Evolutionary conservation across 2,113 vertebrate species (phyloP), one percentile per base, ranked within the genome.

Genomic region (Lophura nycthemera): DNA sequence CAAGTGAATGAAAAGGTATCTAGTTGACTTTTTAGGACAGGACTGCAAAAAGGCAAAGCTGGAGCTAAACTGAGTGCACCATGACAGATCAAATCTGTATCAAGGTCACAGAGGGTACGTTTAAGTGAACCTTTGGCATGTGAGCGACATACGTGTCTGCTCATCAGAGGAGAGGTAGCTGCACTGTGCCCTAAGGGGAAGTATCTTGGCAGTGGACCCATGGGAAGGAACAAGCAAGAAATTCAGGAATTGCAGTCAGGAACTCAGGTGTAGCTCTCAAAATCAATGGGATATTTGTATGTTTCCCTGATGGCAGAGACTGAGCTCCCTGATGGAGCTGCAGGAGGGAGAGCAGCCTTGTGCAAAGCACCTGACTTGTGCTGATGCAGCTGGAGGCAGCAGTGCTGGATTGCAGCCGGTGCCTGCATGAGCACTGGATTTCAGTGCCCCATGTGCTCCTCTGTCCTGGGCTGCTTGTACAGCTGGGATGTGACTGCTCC

Each of bases 21-120:
- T 96, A 73, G 86, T 74, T 95, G 95, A 73, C 91, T 96, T 93
- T 96, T 91, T 30, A 95, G 94, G 95, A 88, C 84, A 93, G 94
- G 93, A 13, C 82, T 90, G 92, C 69, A 79, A 71, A 90, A 79
- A 96, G 94, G 92, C 78, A 67, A 65, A 76, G 48, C 30, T n/a
- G 89, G 90, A 85, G 74, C 88, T 81, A 15, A 85, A 4, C 56
- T 30, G 87, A 79, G 91, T 42, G 92, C 59, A 16, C 93, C 14
- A 0, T 57, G 97, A 92, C 94, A 92, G 96, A 76, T 94, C 63
- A 63, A 59, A 96, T 95, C 95, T 96, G 83, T 83, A 86, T 94
- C 89, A 96, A 96, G 97, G 97, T 89, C 95, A 85, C 47, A 4
- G 32, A 85, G 92, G 81, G 86, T 38, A 79, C 75, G 76, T 96